Evolutionary conservation across 2,113 vertebrate genomes (phyloP).

Genomic region (Nymphicus hollandicus): DNA sequence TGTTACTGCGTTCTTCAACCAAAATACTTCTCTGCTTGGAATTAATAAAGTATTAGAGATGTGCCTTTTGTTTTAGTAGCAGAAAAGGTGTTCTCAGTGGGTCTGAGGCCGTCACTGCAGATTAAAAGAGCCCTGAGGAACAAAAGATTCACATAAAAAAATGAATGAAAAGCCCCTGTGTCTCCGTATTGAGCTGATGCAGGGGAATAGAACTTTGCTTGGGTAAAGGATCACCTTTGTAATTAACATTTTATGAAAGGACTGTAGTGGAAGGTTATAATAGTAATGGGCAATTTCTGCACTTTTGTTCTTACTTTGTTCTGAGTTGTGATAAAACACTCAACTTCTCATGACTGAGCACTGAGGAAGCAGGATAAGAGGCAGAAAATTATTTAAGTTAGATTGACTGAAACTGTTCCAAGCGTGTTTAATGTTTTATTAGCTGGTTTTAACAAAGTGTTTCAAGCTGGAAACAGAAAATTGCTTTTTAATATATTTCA

Average conservation of each 20-base stretch:
- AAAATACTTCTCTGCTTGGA: not conserved
- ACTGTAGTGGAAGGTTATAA: not conserved
- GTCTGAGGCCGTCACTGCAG: not conserved
- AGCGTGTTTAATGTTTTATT: not conserved
- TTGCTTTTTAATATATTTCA: not conserved
- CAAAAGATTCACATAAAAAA: conserved; percentile 1
- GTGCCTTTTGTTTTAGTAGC: not conserved
- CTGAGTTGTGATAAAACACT: not conserved
- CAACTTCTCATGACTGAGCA: not conserved
- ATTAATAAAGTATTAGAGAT: not conserved
- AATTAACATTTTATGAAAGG: not conserved
- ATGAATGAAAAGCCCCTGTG: not conserved
- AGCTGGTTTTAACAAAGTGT: not conserved
- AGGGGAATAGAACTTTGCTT: not conserved
- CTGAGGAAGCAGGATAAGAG: not conserved
- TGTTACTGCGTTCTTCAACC: not conserved
- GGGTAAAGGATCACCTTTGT: not conserved
- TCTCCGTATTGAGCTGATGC: not conserved
- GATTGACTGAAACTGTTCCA: not conserved
- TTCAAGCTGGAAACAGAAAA: not conserved
- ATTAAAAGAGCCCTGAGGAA: not conserved
- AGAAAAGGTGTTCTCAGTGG: not conserved
- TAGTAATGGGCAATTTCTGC: not conserved
- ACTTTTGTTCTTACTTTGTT: not conserved
- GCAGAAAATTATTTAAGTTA: not conserved